Evolutionary conservation across 53 echinoderm and acorn worm genomes (phyloP).

Genomic region (Astropecten irregularis): DNA sequence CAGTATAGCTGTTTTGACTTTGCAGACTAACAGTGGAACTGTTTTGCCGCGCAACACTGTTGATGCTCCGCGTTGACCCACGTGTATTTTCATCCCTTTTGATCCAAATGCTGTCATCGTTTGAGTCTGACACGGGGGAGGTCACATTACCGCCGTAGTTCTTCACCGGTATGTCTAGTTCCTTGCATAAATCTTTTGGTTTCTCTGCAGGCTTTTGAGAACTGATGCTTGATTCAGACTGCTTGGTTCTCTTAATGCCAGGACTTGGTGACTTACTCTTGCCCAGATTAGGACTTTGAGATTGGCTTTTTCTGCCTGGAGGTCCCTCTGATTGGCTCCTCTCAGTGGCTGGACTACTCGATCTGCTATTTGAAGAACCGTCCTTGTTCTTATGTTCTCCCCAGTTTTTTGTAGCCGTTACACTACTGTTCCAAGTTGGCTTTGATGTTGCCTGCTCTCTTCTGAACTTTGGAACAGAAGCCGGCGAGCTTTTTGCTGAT

Average conservation of each 20-base stretch:
- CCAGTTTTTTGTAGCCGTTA: conserved; percentile 53
- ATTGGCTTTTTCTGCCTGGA: conserved; percentile 21
- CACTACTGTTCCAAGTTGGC: conserved; percentile 42
- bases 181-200: conserved; percentile 76
- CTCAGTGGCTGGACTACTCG: conserved; percentile 56
- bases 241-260: conserved; percentile 9
- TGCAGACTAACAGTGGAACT: conserved; percentile 45
- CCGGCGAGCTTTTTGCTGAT: conserved; percentile 41
- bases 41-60: conserved; percentile 24
- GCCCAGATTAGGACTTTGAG: conserved; percentile 10
- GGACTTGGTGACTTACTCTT: conserved; percentile 1
- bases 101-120: conserved; percentile 77
- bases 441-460: not conserved
- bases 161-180: conserved; percentile 86
- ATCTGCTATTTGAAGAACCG: conserved; percentile 21
- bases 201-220: conserved; percentile 43
- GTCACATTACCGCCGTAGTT: conserved; percentile 92
- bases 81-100: conserved; percentile 65
- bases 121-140: conserved; percentile 77
- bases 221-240: not conserved
- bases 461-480: not conserved
- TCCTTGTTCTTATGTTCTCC: not conserved
- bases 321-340: conserved; percentile 50
- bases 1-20: conserved; percentile 37
- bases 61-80: not conserved